phyloP scores from a whole-genome alignment of 2,113 vertebrate species.

The Melanerpes aurifrons region DNA sequence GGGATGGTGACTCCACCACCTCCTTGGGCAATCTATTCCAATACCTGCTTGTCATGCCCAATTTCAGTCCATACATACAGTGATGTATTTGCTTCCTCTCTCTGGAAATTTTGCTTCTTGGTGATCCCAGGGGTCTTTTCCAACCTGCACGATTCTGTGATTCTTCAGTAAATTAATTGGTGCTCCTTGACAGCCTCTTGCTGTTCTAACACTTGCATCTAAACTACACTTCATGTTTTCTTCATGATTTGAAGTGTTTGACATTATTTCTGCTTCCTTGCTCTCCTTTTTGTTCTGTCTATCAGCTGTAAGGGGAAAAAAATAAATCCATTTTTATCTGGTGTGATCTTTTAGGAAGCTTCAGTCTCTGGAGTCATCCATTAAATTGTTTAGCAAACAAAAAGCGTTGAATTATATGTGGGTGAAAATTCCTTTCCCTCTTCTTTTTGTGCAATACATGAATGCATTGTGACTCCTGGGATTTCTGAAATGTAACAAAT shows the following conservation, averaged over 20 bases:
- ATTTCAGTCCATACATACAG: background rate
- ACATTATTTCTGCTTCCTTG: background rate
- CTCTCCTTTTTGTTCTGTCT: background rate
- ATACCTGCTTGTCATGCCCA: background rate
- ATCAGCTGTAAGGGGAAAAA: background rate
- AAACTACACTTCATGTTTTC: background rate
- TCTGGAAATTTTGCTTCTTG: background rate
- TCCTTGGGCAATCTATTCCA: too few species aligned
- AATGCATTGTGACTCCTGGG: background rate
- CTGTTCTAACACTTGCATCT: background rate
- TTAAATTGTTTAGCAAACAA: background rate
- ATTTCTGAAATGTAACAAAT: background rate
- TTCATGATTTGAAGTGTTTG: conserved; percentile 4
- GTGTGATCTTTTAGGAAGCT: background rate
- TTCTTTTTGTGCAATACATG: background rate
- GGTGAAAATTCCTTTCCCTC: background rate
- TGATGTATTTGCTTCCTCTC: background rate
- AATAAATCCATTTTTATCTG: background rate
- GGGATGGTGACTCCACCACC: too few species aligned
- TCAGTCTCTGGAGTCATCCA: background rate
- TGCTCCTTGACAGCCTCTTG: background rate
- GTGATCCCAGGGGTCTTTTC: too few species aligned
- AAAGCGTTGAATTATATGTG: background rate
- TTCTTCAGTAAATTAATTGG: background rate
- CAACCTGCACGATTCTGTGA: too few species aligned